Base-by-base conservation (phyloP, 2,113 vertebrate genomes). In the Salvelinus alpinus region DNA sequence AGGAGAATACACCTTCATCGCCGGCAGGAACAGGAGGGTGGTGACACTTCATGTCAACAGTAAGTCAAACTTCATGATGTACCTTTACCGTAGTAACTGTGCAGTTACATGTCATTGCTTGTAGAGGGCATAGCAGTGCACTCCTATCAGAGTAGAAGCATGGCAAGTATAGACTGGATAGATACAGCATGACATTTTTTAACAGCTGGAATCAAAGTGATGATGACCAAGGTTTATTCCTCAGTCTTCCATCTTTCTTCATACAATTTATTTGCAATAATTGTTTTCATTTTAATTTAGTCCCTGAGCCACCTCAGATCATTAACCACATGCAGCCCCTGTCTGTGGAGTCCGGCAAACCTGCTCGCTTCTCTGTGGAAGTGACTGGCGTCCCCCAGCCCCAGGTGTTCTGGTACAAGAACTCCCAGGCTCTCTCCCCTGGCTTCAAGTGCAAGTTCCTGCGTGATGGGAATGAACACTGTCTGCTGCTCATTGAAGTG, bases 371-470 rank as follows among this genome's bases (percentile, higher is more conserved):
- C 90, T 96, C 95, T 0, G 93, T 96, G 11, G 81, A 94, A 77
- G 93, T 98, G 78, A 94, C 93, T 1, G 98, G 98, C 76, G 90
- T 94, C 74, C 98, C 98, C 2, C 92, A 94, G 85, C 97, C 97
- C 8, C 96, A 96, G 85, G 94, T 99, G 75, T 94, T 89, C 75
- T 99, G 98, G 98, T 99, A 94, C 88, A 99, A 98, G 85, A 95
- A 99, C 79, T 96, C 96, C 54, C 96, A 97, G 91, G 91, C 92
- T 48, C 94, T 99, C 77, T 96, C 96, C n/a, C 80, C 96, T 3
- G 97, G 98, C 60, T 99, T 99, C 91, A 99, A 99, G 84, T 96
- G 96, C 90, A 99, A 99, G 87, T 96, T 98, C 85, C 95, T 98
- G 64, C 96, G 95, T 0, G 97, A 99, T 0, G 96, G 92, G 22